phyloP scores from a whole-genome alignment of 2,888 invertebrate genomes.

The Cosmopolites sordidus region DNA sequence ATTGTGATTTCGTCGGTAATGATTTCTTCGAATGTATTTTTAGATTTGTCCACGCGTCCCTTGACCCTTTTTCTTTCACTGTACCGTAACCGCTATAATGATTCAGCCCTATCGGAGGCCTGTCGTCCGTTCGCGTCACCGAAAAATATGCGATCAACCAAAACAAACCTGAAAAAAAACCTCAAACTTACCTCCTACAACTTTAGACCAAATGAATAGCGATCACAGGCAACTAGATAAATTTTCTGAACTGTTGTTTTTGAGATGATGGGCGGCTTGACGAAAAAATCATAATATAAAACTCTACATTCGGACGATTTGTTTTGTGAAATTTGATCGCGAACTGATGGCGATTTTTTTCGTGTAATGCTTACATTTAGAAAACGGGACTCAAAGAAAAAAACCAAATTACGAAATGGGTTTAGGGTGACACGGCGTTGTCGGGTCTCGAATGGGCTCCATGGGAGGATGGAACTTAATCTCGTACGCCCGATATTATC shows the following conservation, averaged over 20 bases:
- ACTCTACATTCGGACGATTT: conserved; percentile 23
- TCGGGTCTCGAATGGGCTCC: conserved; percentile 23
- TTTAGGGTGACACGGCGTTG: conserved; percentile 29
- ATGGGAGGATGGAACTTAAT: conserved; percentile 22
- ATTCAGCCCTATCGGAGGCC: too few species aligned
- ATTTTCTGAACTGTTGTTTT: conserved; percentile 29
- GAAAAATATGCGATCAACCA: not conserved
- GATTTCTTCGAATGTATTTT: conserved; percentile 32
- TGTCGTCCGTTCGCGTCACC: not conserved
- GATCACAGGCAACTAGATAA: conserved; percentile 28
- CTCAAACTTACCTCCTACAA: conserved; percentile 27
- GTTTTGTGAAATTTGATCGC: conserved; percentile 24
- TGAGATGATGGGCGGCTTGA: conserved; percentile 14
- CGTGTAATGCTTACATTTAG: conserved; percentile 28
- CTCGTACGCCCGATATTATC: not conserved
- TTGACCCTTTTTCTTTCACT: conserved; percentile 18
- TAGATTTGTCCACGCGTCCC: conserved; percentile 16
- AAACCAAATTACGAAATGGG: conserved; percentile 31
- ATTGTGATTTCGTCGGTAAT: conserved; percentile 44
- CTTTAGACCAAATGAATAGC: conserved; percentile 24
- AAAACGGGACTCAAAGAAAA: conserved; percentile 29
- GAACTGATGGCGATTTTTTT: conserved; percentile 23
- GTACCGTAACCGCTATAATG: too few species aligned
- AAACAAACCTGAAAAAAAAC: conserved; percentile 15
- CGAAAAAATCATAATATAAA: conserved; percentile 26